Percentiles rank a stretch among this genome's conserved stretches.
Conservation (phyloP, 2,888 invertebrate genomes). For the Diplolepis rosae region DNA sequence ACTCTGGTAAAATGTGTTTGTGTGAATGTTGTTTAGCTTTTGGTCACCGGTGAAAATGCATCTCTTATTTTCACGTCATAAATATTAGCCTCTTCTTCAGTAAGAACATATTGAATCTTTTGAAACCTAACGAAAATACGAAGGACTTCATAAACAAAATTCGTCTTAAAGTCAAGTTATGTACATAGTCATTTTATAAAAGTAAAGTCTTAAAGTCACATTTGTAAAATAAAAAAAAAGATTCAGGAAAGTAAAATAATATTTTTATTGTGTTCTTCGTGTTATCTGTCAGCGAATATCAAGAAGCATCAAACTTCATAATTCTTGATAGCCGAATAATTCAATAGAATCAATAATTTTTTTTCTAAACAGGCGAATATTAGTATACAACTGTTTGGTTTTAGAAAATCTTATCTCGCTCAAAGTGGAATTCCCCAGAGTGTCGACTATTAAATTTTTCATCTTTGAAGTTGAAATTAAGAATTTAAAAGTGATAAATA, state of each 20-base stretch:
- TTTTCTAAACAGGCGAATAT: neutral
- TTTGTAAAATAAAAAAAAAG: neutral
- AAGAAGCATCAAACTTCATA: too few relatives aligned
- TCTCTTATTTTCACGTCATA: conserved; percentile 42
- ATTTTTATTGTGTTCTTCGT: too few relatives aligned
- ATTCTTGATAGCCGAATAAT: neutral
- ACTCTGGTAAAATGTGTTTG: conserved; percentile 40
- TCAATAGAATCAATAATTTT: conserved; percentile 19
- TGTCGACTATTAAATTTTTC: neutral
- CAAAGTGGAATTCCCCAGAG: neutral
- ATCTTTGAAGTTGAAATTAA: neutral
- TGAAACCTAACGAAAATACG: conserved; percentile 14
- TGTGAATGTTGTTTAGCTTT: conserved; percentile 46
- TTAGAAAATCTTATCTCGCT: neutral
- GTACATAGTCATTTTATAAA: neutral
- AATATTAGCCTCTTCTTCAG: neutral
- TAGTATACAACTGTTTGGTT: neutral
- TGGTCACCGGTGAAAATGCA: conserved; percentile 53
- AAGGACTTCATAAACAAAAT: neutral
- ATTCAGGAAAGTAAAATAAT: neutral
- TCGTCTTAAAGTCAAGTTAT: neutral
- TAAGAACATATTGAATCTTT: neutral
- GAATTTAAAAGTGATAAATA: neutral
- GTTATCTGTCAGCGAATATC: too few relatives aligned
- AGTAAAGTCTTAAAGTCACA: neutral